Conservation (phyloP, 2,888 invertebrate species). For the Brachylomia viminalis region DNA sequence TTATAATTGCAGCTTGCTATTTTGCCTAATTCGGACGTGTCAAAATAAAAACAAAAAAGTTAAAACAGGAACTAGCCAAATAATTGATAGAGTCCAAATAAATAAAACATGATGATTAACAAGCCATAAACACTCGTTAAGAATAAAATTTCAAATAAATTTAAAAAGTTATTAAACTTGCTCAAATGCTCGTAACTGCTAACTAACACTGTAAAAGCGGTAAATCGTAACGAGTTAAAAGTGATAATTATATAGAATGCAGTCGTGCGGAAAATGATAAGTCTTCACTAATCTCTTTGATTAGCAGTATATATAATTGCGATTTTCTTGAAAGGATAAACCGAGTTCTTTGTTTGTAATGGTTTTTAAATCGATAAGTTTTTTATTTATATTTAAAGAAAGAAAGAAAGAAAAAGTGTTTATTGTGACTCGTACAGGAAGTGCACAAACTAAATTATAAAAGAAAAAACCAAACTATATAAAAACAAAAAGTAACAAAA, state of each 20-base stretch:
- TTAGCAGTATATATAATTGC: constrained; percentile 33
- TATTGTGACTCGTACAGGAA: no score
- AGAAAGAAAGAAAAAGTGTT: no score
- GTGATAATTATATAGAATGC: constrained; percentile 57
- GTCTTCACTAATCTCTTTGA: constrained; percentile 52
- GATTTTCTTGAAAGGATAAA: constrained; percentile 31
- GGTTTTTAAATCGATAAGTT: neutral
- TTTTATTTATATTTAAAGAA: neutral
- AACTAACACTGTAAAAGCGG: constrained; percentile 27
- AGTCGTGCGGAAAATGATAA: constrained; percentile 66
- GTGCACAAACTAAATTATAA: no score
- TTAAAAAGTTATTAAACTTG: constrained; percentile 5
- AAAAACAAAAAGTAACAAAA: no score
- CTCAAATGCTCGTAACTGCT: constrained; percentile 21
- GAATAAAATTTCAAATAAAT: neutral
- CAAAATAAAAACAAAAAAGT: neutral
- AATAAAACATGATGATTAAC: constrained; percentile 27
- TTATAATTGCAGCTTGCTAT: neutral
- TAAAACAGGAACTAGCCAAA: constrained; percentile 1
- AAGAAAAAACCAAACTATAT: no score
- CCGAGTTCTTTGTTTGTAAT: constrained; percentile 8
- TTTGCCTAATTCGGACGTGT: neutral
- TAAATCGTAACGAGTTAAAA: constrained; percentile 57
- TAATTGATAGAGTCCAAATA: constrained; percentile 7
- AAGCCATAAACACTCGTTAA: constrained; percentile 6